Evolutionary conservation across 2,113 vertebrate genomes (phyloP).

Genomic region (Macheiramphus alcinus): DNA sequence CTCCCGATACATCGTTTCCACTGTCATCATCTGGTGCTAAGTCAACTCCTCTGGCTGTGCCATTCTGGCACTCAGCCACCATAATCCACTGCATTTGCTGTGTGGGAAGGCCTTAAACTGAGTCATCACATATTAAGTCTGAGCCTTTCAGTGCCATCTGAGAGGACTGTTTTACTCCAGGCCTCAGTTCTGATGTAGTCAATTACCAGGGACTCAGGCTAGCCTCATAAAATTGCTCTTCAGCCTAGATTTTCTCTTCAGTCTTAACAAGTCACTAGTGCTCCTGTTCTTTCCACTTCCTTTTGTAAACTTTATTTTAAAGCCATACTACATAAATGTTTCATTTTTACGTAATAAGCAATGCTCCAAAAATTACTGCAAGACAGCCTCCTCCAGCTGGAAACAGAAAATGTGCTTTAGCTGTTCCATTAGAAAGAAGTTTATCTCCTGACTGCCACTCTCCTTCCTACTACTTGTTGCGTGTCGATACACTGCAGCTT

Average conservation of each 20-base stretch:
- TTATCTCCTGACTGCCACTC: not conserved
- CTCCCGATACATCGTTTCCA: not conserved
- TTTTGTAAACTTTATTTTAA: not conserved
- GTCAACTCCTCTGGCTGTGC: not conserved
- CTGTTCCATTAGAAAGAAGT: not conserved
- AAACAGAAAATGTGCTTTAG: not conserved
- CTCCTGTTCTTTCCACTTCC: not conserved
- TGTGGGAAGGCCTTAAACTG: not conserved
- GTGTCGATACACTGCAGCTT: not conserved
- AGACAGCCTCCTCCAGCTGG: not conserved
- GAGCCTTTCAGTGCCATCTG: not conserved
- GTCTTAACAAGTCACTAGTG: not conserved
- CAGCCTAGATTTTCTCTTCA: not conserved
- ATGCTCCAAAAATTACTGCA: not conserved
- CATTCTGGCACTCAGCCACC: not conserved
- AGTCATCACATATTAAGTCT: not conserved
- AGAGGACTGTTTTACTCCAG: not conserved
- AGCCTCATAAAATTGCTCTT: not conserved
- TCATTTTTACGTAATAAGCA: not conserved
- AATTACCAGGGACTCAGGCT: not conserved
- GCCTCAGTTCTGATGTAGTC: not conserved
- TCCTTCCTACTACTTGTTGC: not conserved
- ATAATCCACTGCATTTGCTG: not conserved
- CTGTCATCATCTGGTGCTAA: not conserved
- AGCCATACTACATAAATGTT: not conserved